Evolutionary conservation across 2,888 invertebrate genomes (phyloP).

Genomic region (Nomada fucata): DNA sequence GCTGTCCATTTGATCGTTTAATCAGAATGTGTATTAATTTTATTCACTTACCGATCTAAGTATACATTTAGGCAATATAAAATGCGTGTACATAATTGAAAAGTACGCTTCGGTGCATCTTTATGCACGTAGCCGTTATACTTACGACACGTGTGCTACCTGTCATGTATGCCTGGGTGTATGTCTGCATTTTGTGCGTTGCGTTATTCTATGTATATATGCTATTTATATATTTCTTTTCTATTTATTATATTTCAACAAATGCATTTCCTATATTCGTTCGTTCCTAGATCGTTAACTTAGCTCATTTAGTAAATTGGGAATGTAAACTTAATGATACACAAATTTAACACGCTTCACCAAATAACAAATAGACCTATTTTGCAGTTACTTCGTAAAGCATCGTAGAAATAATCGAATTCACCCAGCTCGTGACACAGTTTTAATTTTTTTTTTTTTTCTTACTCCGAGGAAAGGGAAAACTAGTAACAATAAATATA

Average conservation of each 20-base stretch:
- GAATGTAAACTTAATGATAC: neutral
- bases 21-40: slow-evolving; percentile 70
- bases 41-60: slow-evolving; percentile 60
- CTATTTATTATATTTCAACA: neutral
- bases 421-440: neutral
- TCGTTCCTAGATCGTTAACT: neutral
- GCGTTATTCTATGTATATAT: slow-evolving; percentile 5
- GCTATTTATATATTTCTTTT: slow-evolving; percentile 3
- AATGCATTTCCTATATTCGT: neutral
- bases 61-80: slow-evolving; percentile 25
- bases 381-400: neutral
- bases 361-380: slow-evolving; percentile 2
- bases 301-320: neutral
- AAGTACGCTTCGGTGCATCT: slow-evolving; percentile 16
- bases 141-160: slow-evolving; percentile 25
- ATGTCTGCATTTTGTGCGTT: slow-evolving; percentile 29
- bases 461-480: neutral
- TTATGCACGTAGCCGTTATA: slow-evolving; percentile 5
- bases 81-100: slow-evolving; percentile 24
- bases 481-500: neutral
- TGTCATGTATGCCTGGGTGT: slow-evolving; percentile 71
- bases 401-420: slow-evolving; percentile 14
- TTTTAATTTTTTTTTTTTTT: neutral
- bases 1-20: slow-evolving; percentile 56
- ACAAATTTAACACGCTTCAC: neutral